Evolutionary conservation across 1,140 invertebrate genomes (phyloP).

Genomic region (Nomia melanderi): DNA sequence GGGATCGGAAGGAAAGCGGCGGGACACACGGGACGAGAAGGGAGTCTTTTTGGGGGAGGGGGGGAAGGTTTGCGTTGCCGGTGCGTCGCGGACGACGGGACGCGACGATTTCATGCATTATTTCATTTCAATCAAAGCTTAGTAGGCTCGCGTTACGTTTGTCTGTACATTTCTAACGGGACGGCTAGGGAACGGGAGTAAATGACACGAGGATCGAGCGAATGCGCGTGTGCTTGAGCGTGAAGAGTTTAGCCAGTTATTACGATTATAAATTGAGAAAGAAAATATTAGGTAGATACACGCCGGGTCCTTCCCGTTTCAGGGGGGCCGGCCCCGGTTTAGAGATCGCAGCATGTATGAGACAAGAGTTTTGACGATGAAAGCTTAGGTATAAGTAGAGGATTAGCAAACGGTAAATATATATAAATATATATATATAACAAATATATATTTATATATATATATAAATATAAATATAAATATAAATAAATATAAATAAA

Average conservation of each 20-base stretch:
- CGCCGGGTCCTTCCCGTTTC: conserved; percentile 28
- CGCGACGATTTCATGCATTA: conserved; percentile 63
- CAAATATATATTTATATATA: conserved; percentile 73
- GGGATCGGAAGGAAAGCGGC: neutral
- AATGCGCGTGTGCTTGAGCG: conserved; percentile 56
- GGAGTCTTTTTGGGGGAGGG: neutral
- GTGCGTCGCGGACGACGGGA: conserved; percentile 22
- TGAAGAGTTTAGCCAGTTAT: conserved; percentile 63
- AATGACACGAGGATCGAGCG: conserved; percentile 19
- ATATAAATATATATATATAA: conserved; percentile 68
- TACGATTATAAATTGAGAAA: conserved; percentile 61
- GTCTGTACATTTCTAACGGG: conserved; percentile 56
- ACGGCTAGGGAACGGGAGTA: neutral
- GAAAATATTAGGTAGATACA: conserved; percentile 50
- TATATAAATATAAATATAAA: conserved; percentile 44
- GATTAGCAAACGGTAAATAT: conserved; percentile 74
- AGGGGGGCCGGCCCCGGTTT: conserved; percentile 9
- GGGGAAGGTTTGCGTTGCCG: conserved; percentile 21
- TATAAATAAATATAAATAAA: conserved; percentile 47
- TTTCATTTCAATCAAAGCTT: conserved; percentile 67
- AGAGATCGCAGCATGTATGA: conserved; percentile 56
- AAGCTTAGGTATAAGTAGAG: conserved; percentile 75
- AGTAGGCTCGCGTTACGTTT: conserved; percentile 45
- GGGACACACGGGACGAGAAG: neutral
- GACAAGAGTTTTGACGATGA: conserved; percentile 64